Evolutionary conservation across 2,113 vertebrate species (phyloP).

Genomic region (Progne subis): DNA sequence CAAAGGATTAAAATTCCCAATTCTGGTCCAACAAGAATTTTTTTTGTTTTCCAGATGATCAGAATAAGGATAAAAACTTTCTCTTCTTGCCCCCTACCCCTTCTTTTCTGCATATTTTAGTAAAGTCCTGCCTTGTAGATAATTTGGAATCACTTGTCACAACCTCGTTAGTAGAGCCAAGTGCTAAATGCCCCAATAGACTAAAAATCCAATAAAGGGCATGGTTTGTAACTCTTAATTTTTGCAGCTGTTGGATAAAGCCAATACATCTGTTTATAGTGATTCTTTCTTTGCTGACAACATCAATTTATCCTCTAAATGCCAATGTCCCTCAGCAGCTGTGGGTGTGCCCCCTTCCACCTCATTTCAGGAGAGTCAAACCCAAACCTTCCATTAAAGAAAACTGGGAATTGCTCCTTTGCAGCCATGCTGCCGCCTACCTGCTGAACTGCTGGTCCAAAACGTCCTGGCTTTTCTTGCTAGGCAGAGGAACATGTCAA

Average conservation of each 20-base stretch:
- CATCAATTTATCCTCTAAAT: conserved; percentile 4
- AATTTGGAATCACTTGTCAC: background rate
- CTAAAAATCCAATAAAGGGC: background rate
- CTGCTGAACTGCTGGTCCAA: conserved; percentile 18
- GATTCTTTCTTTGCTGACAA: conserved; percentile 42
- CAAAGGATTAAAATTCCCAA: background rate
- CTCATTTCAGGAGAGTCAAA: background rate
- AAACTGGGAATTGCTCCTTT: background rate
- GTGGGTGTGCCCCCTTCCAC: background rate
- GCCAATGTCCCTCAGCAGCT: background rate
- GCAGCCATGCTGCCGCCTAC: conserved; percentile 13
- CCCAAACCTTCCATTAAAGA: background rate
- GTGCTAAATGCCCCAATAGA: background rate
- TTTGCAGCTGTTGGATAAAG: conserved; percentile 68
- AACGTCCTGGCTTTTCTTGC: background rate
- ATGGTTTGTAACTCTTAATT: conserved; percentile 53
- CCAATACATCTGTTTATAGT: conserved; percentile 13
- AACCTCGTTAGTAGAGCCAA: background rate
- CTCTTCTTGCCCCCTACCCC: background rate
- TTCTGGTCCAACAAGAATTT: background rate
- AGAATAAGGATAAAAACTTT: background rate
- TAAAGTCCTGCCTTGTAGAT: background rate
- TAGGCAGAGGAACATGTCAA: background rate
- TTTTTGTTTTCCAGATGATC: background rate
- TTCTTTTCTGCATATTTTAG: background rate